Percentiles rank a stretch among this genome's conserved stretches.
Evolutionary conservation across 2,797 vertebrate genomes (phyloP).

Genomic region (Falco cherrug): DNA sequence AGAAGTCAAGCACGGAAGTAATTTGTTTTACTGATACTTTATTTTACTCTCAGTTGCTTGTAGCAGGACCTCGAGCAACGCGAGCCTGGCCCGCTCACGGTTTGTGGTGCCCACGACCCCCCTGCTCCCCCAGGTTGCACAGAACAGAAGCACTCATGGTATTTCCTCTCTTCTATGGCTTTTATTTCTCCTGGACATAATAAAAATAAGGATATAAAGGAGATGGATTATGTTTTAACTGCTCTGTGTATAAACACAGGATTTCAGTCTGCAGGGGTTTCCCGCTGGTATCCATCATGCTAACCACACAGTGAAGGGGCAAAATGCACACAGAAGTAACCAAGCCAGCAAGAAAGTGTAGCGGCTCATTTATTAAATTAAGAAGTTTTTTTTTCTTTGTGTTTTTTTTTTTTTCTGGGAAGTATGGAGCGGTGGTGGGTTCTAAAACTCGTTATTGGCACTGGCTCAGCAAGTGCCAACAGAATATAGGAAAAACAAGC

Average conservation of each 20-base stretch:
- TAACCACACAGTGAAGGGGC: neutral
- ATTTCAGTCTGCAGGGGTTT: neutral
- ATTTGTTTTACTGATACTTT: neutral
- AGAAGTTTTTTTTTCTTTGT: no score
- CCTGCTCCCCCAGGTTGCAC: neutral
- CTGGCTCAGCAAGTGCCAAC: neutral
- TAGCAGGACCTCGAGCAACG: neutral
- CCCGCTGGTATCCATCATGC: neutral
- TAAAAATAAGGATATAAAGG: neutral
- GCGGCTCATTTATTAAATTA: neutral
- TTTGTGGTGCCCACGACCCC: rapidly evolving
- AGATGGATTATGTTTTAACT: neutral
- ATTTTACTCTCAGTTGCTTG: neutral
- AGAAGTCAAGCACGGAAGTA: neutral
- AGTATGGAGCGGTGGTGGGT: neutral
- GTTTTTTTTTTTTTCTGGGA: neutral
- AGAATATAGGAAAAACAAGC: neutral
- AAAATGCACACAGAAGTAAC: neutral
- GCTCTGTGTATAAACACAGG: neutral
- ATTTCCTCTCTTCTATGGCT: neutral
- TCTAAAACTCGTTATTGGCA: neutral
- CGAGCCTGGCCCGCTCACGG: rapidly evolving
- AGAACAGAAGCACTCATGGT: neutral
- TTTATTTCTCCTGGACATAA: neutral
- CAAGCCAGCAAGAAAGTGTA: neutral